Base-by-base conservation (phyloP, 92 coral and sea anemone genomes). In the Phymanthus crucifer region DNA sequence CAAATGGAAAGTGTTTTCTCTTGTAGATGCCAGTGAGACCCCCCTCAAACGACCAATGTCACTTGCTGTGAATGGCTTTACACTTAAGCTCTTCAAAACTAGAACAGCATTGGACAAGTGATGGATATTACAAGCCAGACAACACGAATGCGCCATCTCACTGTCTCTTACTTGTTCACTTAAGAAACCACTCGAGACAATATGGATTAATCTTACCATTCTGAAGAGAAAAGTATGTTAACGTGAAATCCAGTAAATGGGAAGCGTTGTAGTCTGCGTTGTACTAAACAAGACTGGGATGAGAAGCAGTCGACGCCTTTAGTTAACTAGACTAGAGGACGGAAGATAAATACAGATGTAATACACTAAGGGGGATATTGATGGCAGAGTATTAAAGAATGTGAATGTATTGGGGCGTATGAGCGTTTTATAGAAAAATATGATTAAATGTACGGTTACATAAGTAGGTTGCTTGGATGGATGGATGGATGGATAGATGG, bases 21-120 rank as follows among this genome's bases (percentile, higher is more conserved):
- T 77, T 40, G 81, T 61, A 19, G 31, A 61, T 38, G 81, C 68
- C 81, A 37, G 24, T 19, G 24, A 38, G 72, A 77, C 81, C 81
- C 81, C 80, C 81, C 48, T 35, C 58, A 37, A 14, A 61, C 56
- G 68, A 61, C 32, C 32, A 77, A 61, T 29, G 36, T 52, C 38
- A 61, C 73, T 77, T 64, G 81, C 21, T 46, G 5, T n/a, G 68
- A 61, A 61, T 34, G 68, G 27, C 27, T 27, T 10, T 4, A 29
- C 68, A 61, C 68, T 61, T 29, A 61, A 61, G 16, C 34, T 61
- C 68, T 61, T 61, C 34, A 24, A 61, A 61, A 24, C 4, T 5
- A 61, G 33, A 43, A 43, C 8, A 61, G 10, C 68, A 61, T 61
- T 61, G 16, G 68, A 61, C 68, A 27, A 61, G 35, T 17, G 68